Base-by-base conservation (phyloP, 2,797 vertebrate species). In the Pagetopsis macropterus region DNA sequence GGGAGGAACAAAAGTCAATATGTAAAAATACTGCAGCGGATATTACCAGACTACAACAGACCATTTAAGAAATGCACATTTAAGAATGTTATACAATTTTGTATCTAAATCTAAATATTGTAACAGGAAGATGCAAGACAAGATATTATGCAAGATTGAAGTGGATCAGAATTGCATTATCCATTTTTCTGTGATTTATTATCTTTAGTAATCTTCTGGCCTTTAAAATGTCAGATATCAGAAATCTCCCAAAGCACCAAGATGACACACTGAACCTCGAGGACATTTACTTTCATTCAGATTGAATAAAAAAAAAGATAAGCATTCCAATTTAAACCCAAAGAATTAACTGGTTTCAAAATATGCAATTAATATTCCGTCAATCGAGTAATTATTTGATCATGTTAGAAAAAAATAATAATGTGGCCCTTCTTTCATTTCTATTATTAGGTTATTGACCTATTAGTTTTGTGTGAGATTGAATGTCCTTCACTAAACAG, bases 401-500 rank as follows among this genome's bases (percentile, higher is more conserved):
- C 10, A 44, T 46, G 21, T 17, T 37, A 9, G 33, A 37, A 37
- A 37, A 37, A 37, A 37, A 9, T 2, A 1, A 27, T 27, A 27
- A 27, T 27, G 27, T 27, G 4, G 27, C 27, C 27, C 27, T 27
- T 27, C 27, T 27, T 27, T 27, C 27, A 27, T 27, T 27, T 27
- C 27, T 27, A 27, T 5, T 27, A 27, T 27, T 27, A 5, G 4
- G 27, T 27, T 27, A 27, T 27, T 27, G 27, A 27, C 4, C 4
- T 27, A 27, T 27, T 27, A 11, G 19, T 37, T 8, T 57, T 56
- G 37, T 27, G 11, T 3, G n/a, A 13, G 2, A 46, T 21, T 43
- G 8, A 14, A 21, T 17, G 27, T 19, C 45, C 5, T 51, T 37
- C 6, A 12, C 91, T 94, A 75, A 65, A 55, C 94, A 94, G 84